Evolutionary conservation across 2,888 invertebrate species (phyloP).

Genomic region (Macrophya alboannulata): DNA sequence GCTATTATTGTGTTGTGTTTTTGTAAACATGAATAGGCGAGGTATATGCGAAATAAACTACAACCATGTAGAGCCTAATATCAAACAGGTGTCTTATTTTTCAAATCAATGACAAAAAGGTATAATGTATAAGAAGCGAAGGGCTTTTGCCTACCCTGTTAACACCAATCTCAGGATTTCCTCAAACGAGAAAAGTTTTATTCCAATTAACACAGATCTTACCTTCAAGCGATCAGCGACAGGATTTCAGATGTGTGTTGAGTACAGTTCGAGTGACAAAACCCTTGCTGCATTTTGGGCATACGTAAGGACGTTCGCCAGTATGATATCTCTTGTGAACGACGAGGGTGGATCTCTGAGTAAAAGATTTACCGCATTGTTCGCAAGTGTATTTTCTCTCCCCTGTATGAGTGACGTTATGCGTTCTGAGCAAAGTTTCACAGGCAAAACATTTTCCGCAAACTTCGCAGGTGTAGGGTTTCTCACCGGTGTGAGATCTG

Average conservation of each 20-base stretch:
- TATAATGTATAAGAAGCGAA: slow-evolving; percentile 29
- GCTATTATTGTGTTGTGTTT: not conserved
- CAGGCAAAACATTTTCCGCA: slow-evolving; percentile 74
- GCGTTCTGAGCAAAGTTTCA: slow-evolving; percentile 80
- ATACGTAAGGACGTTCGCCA: slow-evolving; percentile 82
- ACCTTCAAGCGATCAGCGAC: slow-evolving; percentile 57
- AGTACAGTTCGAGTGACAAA: slow-evolving; percentile 83
- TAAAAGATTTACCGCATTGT: slow-evolving; percentile 83
- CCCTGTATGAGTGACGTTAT: slow-evolving; percentile 83
- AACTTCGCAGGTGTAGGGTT: slow-evolving; percentile 72
- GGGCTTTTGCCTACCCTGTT: not conserved
- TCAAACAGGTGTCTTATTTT: not conserved
- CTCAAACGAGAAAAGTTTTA: not conserved
- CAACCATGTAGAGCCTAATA: not conserved
- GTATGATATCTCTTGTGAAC: slow-evolving; percentile 83
- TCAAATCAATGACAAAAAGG: not conserved
- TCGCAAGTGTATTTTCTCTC: slow-evolving; percentile 83
- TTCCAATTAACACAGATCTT: not conserved
- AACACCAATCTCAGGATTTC: slow-evolving; percentile 6
- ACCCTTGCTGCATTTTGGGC: slow-evolving; percentile 82
- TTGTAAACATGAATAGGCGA: not conserved
- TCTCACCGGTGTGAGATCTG: slow-evolving; percentile 75
- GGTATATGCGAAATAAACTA: slow-evolving; percentile 18
- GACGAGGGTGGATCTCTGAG: slow-evolving; percentile 82
- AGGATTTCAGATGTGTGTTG: slow-evolving; percentile 81